These are phyloP conservation scores for Dufourea novaeangliae DNA, from an alignment of 1,140 invertebrate species.

Conservation along the genomic window DNA sequence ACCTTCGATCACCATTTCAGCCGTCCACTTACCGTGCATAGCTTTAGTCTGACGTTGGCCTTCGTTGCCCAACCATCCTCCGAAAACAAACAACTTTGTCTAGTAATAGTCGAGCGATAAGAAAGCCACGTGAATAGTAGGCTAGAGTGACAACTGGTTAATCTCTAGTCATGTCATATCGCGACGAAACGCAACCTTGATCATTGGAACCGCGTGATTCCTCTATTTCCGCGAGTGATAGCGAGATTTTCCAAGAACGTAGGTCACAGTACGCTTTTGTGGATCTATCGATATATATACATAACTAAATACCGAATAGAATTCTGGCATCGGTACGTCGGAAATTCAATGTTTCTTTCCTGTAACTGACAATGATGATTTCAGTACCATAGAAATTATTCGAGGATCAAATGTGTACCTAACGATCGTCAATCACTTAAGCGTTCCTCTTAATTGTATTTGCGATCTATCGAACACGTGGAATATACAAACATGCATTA, in stretches of 20 bases:
- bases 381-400: too few relatives aligned
- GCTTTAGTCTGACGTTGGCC: slow-evolving; percentile 49
- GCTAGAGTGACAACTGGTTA: too few relatives aligned
- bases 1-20: slow-evolving; percentile 52
- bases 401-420: too few relatives aligned
- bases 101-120: background rate
- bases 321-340: too few relatives aligned
- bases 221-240: background rate
- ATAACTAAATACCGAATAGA: too few relatives aligned
- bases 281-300: background rate
- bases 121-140: background rate
- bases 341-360: too few relatives aligned
- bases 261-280: background rate
- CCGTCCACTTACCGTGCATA: slow-evolving; percentile 26
- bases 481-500: too few relatives aligned
- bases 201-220: background rate
- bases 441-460: too few relatives aligned
- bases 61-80: slow-evolving; percentile 21
- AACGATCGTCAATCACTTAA: too few relatives aligned
- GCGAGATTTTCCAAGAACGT: background rate
- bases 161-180: background rate
- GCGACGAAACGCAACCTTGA: background rate
- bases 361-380: too few relatives aligned
- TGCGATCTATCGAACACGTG: too few relatives aligned
- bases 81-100: background rate